A percentile compares a stretch with the other conserved stretches of the same genome.
phyloP scores from a whole-genome alignment of 2,797 vertebrate genomes.

The Bryconaethiops microstoma region DNA sequence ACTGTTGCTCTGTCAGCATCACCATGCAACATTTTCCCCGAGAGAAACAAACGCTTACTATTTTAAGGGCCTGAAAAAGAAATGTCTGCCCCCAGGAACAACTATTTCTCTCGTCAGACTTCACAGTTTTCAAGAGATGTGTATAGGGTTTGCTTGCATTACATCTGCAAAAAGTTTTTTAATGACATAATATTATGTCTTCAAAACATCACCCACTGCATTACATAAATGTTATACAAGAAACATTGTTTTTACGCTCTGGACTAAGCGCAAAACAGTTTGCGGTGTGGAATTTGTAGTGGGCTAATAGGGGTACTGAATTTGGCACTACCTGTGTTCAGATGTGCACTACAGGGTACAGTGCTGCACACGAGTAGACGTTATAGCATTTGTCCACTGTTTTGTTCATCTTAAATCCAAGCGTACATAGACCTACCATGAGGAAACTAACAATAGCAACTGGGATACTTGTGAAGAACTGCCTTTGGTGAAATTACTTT shows the following conservation, averaged over 20 bases:
- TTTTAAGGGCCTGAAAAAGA: conserved; percentile 21
- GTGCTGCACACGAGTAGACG: conserved; percentile 2
- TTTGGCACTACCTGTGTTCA: not conserved
- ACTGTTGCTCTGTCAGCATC: not conserved
- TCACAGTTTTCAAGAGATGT: no score
- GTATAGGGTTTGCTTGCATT: conserved; percentile 34
- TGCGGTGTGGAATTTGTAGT: not conserved
- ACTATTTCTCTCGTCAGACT: not conserved
- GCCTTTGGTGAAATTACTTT: conserved; percentile 46
- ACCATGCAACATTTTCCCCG: not conserved
- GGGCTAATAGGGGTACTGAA: not conserved
- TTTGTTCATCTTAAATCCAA: not conserved
- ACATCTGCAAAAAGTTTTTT: not conserved
- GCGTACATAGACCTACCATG: not conserved
- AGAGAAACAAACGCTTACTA: not conserved
- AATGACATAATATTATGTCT: conserved; percentile 8
- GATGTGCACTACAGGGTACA: not conserved
- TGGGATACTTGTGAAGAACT: conserved; percentile 41
- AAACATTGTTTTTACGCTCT: conserved; percentile 14
- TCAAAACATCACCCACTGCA: not conserved
- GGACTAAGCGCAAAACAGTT: not conserved
- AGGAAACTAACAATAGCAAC: conserved; percentile 5
- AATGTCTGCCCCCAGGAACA: not conserved
- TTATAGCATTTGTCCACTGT: not conserved
- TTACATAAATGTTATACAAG: conserved; percentile 2